Conservation (phyloP, 2,113 vertebrate species). For the Nesospiza acunhae region DNA sequence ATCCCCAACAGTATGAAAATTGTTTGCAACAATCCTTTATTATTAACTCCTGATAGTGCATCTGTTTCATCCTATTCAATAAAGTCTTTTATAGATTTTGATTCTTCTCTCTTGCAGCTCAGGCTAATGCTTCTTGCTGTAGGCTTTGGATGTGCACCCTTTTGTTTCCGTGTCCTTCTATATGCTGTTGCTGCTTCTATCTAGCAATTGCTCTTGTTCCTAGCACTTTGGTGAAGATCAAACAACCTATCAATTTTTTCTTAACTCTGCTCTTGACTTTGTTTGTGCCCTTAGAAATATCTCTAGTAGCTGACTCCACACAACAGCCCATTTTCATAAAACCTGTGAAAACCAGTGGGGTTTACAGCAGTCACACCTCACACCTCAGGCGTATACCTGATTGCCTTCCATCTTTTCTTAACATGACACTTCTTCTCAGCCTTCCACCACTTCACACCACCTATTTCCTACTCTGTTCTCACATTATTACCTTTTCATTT, state of each 20-base stretch:
- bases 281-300: not conserved
- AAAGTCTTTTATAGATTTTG: conserved; percentile 16
- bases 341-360: not conserved
- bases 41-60: conserved; percentile 63
- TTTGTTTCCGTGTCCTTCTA: not conserved
- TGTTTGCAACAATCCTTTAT: conserved; percentile 11
- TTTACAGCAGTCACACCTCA: not conserved
- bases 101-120: conserved; percentile 4
- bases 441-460: not conserved
- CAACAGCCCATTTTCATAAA: not conserved
- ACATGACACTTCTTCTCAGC: not conserved
- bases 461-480: not conserved
- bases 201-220: not conserved
- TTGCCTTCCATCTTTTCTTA: not conserved
- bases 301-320: not conserved
- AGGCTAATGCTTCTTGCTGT: not conserved
- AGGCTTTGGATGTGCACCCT: not conserved
- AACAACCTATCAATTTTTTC: not conserved
- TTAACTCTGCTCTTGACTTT: not conserved
- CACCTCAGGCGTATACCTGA: not conserved
- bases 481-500: not conserved
- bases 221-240: not conserved
- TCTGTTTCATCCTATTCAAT: conserved; percentile 34
- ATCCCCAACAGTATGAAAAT: not conserved
- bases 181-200: not conserved